Percentiles rank a stretch among this genome's conserved stretches.
phyloP scores from a whole-genome alignment of 2,888 invertebrate genomes.

The Diploptera punctata region DNA sequence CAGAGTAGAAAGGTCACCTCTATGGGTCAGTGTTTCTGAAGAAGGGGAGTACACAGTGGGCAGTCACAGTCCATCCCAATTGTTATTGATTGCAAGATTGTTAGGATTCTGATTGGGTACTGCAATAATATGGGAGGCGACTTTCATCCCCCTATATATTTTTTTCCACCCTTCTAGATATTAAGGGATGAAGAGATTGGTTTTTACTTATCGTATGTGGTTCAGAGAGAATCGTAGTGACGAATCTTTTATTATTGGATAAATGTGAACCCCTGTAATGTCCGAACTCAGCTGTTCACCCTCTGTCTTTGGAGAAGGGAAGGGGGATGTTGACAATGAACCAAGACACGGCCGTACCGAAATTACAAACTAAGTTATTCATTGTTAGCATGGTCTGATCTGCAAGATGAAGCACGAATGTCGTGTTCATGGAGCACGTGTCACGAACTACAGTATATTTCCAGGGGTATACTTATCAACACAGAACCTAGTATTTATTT shows the following conservation, averaged over 20 bases:
- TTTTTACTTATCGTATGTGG: neutral
- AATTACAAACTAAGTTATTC: too few species aligned
- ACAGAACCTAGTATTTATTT: too few species aligned
- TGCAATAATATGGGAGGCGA: conserved; percentile 21
- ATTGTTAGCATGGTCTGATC: too few species aligned
- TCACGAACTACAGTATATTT: too few species aligned
- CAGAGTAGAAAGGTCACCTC: neutral
- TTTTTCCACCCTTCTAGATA: conserved; percentile 15
- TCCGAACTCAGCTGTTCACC: neutral
- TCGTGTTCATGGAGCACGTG: too few species aligned
- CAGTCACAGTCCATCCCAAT: conserved; percentile 20
- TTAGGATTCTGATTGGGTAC: conserved; percentile 17
- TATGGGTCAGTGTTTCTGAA: neutral
- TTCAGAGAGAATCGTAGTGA: neutral
- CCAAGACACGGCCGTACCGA: too few species aligned
- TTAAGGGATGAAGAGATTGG: conserved; percentile 2
- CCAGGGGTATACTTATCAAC: too few species aligned
- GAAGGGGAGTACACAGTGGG: neutral
- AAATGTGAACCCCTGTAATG: neutral
- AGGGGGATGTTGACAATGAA: too few species aligned
- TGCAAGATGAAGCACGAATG: too few species aligned
- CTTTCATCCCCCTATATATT: conserved; percentile 24
- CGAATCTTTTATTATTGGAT: conserved; percentile 11
- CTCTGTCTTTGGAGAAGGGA: too few species aligned
- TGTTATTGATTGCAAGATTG: conserved; percentile 28